These are phyloP conservation scores for Actenoides lindsayi DNA, from an alignment of 2,113 vertebrate genomes.

Conservation along the genomic window DNA sequence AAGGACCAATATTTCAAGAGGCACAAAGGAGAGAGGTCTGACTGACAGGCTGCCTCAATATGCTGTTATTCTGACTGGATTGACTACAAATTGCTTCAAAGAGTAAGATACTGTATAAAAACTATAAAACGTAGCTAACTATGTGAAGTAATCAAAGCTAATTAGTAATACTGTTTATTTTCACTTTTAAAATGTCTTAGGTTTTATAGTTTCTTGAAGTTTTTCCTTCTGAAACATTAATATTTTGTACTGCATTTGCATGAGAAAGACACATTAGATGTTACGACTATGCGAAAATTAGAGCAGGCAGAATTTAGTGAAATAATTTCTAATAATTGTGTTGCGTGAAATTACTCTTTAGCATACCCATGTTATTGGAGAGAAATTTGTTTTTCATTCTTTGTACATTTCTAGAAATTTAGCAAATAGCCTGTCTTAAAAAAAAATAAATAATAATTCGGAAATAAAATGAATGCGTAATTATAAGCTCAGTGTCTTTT, in stretches of 20 bases:
- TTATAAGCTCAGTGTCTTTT: background rate
- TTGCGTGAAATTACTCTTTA: background rate
- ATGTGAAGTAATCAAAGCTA: slow-evolving; percentile 1
- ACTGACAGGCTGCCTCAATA: slow-evolving; percentile 5
- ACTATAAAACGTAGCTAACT: background rate
- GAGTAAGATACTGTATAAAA: slow-evolving; percentile 12
- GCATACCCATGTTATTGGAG: background rate
- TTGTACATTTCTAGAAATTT: background rate
- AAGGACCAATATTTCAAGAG: slow-evolving; percentile 30
- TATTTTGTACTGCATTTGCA: background rate
- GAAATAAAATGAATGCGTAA: background rate
- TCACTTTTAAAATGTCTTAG: background rate
- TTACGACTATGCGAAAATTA: background rate
- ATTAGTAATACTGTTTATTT: slow-evolving; percentile 4
- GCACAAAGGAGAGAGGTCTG: background rate
- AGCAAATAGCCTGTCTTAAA: background rate
- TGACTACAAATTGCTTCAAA: slow-evolving; percentile 17
- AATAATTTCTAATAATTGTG: background rate
- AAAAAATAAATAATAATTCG: background rate
- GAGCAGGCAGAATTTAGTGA: background rate
- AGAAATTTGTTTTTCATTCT: background rate
- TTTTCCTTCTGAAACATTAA: background rate
- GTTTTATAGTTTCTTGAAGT: background rate
- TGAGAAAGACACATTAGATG: background rate
- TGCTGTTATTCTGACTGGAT: background rate